These are phyloP conservation scores for Sphaerodactylus townsendi DNA, from an alignment of 2,113 vertebrate genomes.

Conservation along the genomic window DNA sequence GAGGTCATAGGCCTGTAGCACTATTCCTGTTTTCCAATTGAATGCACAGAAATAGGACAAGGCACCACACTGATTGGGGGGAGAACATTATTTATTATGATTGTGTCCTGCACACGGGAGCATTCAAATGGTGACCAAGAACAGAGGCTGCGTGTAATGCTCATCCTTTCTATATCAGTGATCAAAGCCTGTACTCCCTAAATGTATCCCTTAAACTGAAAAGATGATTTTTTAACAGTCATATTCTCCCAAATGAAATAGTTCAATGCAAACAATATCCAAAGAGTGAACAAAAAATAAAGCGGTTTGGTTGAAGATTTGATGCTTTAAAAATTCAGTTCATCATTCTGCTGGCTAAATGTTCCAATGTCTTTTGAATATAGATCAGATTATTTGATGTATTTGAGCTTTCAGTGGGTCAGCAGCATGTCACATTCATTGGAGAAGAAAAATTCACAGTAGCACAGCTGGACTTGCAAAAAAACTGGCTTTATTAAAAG, in stretches of 20 bases:
- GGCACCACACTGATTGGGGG: not conserved
- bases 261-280: not conserved
- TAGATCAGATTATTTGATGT: not conserved
- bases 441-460: not conserved
- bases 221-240: not conserved
- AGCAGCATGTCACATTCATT: not conserved
- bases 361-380: not conserved
- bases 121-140: not conserved
- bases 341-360: not conserved
- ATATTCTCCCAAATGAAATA: not conserved
- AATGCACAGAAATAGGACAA: not conserved
- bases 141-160: not conserved
- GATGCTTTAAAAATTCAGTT: not conserved
- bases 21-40: not conserved
- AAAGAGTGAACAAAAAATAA: not conserved
- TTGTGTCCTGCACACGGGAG: not conserved
- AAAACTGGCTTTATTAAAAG: not conserved
- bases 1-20: not conserved
- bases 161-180: not conserved
- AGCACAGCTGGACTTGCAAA: not conserved
- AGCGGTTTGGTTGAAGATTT: not conserved
- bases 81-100: not conserved
- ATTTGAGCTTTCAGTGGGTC: not conserved
- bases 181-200: not conserved
- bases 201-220: not conserved